Conservation (phyloP, 2,888 invertebrate genomes). For the Tromatobia lineatoria region DNA sequence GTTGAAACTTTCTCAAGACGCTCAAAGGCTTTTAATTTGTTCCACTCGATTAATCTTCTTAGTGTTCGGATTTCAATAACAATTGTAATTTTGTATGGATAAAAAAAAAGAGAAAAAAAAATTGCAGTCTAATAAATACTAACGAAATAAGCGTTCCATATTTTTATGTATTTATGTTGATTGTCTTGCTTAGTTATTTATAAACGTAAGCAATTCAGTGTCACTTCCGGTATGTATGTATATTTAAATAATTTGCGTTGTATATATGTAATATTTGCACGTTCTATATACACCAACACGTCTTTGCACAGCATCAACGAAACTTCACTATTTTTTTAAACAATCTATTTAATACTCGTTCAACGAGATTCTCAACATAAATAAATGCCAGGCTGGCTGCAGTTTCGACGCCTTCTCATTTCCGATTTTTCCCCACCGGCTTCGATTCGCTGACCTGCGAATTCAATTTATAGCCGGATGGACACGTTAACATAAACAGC, state of each 20-base stretch:
- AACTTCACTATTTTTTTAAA: no score
- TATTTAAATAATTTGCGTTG: no score
- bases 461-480: background rate
- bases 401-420: background rate
- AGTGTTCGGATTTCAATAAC: background rate
- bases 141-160: background rate
- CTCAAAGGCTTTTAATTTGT: constrained; percentile 14
- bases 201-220: no score
- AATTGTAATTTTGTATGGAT: background rate
- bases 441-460: background rate
- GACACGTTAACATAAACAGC: no score
- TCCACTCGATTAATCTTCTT: background rate
- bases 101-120: no score
- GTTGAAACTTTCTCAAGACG: constrained; percentile 30
- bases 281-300: background rate
- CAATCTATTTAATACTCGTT: background rate
- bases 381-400: background rate
- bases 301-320: no score
- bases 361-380: background rate
- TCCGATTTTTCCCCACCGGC: background rate
- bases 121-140: no score
- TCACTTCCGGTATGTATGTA: no score
- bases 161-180: background rate
- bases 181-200: background rate
- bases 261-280: no score